These are phyloP conservation scores for Calliscelio sp. DNA, from an alignment of 2,888 invertebrate genomes.

Conservation along the genomic window DNA sequence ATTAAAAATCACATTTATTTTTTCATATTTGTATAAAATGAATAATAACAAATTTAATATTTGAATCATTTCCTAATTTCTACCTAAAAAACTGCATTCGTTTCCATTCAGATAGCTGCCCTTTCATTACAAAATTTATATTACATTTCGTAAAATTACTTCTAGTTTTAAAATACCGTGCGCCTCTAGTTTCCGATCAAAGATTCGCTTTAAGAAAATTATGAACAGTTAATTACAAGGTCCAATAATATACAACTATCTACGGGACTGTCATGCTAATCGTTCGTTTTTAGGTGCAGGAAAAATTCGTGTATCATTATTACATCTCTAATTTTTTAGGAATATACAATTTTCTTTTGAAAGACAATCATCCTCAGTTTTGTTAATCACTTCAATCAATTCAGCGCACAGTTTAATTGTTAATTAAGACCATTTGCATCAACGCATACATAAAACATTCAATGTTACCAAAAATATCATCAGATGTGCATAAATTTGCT, in stretches of 20 bases:
- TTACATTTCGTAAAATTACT: slow-evolving; percentile 58
- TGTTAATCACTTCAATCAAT: not conserved
- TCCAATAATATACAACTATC: slow-evolving; percentile 77
- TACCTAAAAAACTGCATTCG: too few species aligned
- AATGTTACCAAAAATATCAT: too few species aligned
- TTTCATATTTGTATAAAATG: too few species aligned
- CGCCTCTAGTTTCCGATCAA: slow-evolving; percentile 58
- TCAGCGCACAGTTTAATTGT: too few species aligned
- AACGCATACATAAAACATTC: too few species aligned
- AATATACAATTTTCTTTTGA: slow-evolving; percentile 65
- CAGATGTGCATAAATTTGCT: too few species aligned
- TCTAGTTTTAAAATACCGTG: slow-evolving; percentile 68
- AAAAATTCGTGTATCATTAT: slow-evolving; percentile 76
- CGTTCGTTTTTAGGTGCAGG: slow-evolving; percentile 76
- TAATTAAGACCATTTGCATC: too few species aligned
- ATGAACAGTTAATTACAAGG: slow-evolving; percentile 74
- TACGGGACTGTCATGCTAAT: slow-evolving; percentile 77
- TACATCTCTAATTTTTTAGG: slow-evolving; percentile 71
- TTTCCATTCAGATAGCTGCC: slow-evolving; percentile 23
- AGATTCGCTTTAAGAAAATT: slow-evolving; percentile 54
- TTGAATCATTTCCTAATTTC: too few species aligned
- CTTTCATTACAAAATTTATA: slow-evolving; percentile 57
- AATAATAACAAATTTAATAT: too few species aligned
- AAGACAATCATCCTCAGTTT: slow-evolving; percentile 20
- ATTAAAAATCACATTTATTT: too few species aligned